Conservation (phyloP, 2,113 vertebrate species). For the Balaeniceps rex region DNA sequence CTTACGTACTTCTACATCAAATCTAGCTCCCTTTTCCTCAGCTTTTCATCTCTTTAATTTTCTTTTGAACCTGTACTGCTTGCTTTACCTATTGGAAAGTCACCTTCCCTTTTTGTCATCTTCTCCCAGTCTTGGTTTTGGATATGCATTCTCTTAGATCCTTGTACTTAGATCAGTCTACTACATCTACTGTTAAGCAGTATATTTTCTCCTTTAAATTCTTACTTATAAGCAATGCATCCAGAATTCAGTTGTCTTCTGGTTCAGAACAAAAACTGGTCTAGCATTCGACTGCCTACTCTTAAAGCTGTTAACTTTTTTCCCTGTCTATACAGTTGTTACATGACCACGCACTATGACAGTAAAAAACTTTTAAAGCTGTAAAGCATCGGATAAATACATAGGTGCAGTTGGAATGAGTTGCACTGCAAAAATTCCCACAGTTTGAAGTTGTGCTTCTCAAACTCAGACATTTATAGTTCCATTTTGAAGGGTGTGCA, state of each 20-base stretch:
- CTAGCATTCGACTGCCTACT: not conserved
- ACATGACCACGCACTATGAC: not conserved
- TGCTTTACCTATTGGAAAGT: not conserved
- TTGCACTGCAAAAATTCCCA: not conserved
- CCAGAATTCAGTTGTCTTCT: not conserved
- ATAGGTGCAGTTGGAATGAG: not conserved
- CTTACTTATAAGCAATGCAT: not conserved
- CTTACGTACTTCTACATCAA: not conserved
- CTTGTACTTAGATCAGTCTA: not conserved
- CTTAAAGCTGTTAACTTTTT: not conserved
- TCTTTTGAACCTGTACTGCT: not conserved
- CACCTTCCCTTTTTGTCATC: not conserved
- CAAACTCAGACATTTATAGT: not conserved
- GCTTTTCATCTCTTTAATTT: not conserved
- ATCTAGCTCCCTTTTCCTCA: not conserved
- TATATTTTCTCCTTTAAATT: not conserved
- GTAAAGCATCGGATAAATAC: not conserved
- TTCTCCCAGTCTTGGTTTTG: not conserved
- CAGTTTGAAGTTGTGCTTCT: not conserved
- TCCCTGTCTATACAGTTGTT: not conserved
- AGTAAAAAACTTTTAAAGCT: not conserved
- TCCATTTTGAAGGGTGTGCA: not conserved
- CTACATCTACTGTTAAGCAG: not conserved
- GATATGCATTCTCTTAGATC: not conserved
- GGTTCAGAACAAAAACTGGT: not conserved